Evolutionary conservation across 1,140 invertebrate genomes (phyloP).

Genomic region (Melanaphis sacchari): DNA sequence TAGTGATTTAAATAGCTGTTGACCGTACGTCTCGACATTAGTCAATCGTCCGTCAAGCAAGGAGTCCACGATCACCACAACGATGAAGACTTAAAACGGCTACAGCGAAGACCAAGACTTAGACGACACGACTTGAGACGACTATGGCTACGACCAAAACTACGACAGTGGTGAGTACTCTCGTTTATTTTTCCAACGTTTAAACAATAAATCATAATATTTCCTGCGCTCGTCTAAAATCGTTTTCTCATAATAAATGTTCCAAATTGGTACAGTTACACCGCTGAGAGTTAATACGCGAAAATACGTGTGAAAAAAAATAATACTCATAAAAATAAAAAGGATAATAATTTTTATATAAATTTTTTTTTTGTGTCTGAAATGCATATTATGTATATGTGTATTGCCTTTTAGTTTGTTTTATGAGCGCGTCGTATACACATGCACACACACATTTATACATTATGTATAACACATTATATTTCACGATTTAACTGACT

Average conservation of each 20-base stretch:
- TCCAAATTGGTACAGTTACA: too few relatives aligned
- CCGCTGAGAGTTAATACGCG: neutral
- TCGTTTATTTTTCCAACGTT: neutral
- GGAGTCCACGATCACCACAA: neutral
- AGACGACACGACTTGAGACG: too few relatives aligned
- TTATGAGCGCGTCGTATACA: neutral
- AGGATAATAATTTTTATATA: neutral
- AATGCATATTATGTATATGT: neutral
- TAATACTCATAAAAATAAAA: constrained; percentile 4
- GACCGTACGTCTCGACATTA: neutral
- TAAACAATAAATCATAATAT: neutral
- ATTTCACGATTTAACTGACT: neutral
- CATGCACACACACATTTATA: neutral
- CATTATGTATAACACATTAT: neutral
- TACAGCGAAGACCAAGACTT: neutral
- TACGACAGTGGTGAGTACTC: neutral
- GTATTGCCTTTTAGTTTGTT: neutral
- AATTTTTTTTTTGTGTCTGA: neutral
- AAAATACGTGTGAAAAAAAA: neutral
- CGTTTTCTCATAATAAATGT: neutral
- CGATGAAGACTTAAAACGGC: neutral
- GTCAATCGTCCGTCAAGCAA: neutral
- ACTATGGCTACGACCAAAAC: neutral
- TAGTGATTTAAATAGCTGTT: neutral
- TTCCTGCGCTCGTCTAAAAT: neutral